phyloP scores from a whole-genome alignment of 2,113 vertebrate genomes.

The Taurulus bubalis region DNA sequence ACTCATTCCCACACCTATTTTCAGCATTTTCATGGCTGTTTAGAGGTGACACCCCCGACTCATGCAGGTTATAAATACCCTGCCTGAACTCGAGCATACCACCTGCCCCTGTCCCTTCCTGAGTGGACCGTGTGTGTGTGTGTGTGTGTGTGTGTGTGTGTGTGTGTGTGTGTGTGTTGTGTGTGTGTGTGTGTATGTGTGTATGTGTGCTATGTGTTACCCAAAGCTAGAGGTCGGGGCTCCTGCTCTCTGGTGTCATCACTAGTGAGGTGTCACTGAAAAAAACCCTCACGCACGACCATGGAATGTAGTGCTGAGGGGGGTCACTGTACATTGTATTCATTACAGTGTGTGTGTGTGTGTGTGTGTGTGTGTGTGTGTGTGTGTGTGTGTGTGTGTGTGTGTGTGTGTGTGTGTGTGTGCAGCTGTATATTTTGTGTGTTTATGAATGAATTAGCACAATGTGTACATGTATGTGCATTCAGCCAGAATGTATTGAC shows the following conservation, averaged over 20 bases:
- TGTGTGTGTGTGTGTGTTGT: slow-evolving; percentile 33
- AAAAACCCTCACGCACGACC: slow-evolving; percentile 26
- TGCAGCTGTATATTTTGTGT: background rate
- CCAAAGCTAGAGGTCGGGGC: slow-evolving; percentile 20
- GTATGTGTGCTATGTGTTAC: slow-evolving; percentile 21
- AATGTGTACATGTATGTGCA: background rate
- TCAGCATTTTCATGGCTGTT: slow-evolving; percentile 67
- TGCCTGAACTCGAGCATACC: slow-evolving; percentile 55
- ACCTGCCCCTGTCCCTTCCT: slow-evolving; percentile 81
- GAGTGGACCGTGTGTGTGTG: slow-evolving; percentile 23
- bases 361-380: slow-evolving; percentile 16
- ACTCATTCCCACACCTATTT: slow-evolving; percentile 59
- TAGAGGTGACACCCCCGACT: slow-evolving; percentile 61
- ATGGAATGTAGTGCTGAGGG: slow-evolving; percentile 36
- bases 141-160: slow-evolving; percentile 42
- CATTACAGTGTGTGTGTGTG: slow-evolving; percentile 27
- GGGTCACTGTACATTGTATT: slow-evolving; percentile 38
- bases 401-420: slow-evolving; percentile 12
- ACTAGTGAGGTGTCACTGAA: slow-evolving; percentile 61
- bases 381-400: slow-evolving; percentile 12
- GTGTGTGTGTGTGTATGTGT: slow-evolving; percentile 19
- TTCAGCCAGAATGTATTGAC: background rate
- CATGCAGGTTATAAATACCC: slow-evolving; percentile 78
- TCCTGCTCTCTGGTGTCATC: slow-evolving; percentile 60
- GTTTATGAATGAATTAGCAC: slow-evolving; percentile 6